Conservation (phyloP, 2,113 vertebrate species). For the Isurus oxyrinchus region DNA sequence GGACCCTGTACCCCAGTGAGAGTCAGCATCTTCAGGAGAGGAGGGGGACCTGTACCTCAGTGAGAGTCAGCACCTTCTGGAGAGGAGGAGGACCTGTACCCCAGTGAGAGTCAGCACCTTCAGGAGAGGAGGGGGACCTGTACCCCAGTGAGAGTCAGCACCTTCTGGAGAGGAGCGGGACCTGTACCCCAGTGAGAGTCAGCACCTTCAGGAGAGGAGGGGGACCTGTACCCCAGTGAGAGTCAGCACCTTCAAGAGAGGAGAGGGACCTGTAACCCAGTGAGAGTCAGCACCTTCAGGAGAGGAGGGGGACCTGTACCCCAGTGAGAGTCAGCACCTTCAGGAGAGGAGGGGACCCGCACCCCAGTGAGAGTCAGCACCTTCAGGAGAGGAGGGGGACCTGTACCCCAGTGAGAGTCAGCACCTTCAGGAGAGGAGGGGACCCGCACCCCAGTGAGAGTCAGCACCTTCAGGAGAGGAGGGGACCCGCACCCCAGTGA, state of each 20-base stretch:
- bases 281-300: background rate
- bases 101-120: background rate
- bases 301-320: background rate
- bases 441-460: background rate
- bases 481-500: no score
- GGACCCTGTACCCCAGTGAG: background rate
- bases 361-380: background rate
- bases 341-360: background rate
- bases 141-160: background rate
- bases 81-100: background rate
- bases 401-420: background rate
- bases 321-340: background rate
- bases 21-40: background rate
- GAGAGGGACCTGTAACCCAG: background rate
- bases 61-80: background rate
- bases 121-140: no score
- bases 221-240: background rate
- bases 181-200: background rate
- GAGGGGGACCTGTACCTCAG: background rate
- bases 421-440: background rate
- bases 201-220: background rate
- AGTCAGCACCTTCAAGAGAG: background rate
- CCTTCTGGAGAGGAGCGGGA: background rate
- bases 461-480: background rate
- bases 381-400: background rate